Conservation (phyloP, 92 coral and sea anemone species). For the Palythoa caribaeorum region DNA sequence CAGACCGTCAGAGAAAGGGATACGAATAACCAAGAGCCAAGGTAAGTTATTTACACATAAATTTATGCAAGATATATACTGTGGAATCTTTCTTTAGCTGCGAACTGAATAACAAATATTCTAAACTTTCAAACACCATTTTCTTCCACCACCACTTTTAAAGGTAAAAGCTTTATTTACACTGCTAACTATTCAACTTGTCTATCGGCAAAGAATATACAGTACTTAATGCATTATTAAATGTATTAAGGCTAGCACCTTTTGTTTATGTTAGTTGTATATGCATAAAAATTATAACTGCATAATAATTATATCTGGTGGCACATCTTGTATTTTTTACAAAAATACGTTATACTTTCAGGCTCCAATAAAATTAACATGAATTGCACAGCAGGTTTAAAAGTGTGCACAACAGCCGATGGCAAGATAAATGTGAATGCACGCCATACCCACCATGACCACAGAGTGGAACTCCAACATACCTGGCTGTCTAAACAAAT, state of each 20-base stretch:
- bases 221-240: not conserved
- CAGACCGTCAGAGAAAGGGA: conserved; percentile 27
- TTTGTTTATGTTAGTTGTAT: too few relatives aligned
- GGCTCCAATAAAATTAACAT: conserved; percentile 55
- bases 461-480: conserved; percentile 52
- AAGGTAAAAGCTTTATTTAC: not conserved
- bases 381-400: conserved; percentile 56
- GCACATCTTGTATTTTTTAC: too few relatives aligned
- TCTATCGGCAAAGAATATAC: too few relatives aligned
- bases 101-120: not conserved
- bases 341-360: not conserved
- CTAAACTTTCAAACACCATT: not conserved
- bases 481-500: conserved; percentile 51
- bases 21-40: not conserved
- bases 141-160: not conserved
- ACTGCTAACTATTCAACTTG: too few relatives aligned
- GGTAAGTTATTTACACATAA: not conserved
- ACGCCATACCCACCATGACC: conserved; percentile 60
- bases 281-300: too few relatives aligned
- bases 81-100: not conserved
- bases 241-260: too few relatives aligned
- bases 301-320: too few relatives aligned
- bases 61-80: not conserved
- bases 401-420: conserved; percentile 6
- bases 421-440: conserved; percentile 46